phyloP scores from a whole-genome alignment of 2,113 vertebrate species.

The Micronisus gabar region DNA sequence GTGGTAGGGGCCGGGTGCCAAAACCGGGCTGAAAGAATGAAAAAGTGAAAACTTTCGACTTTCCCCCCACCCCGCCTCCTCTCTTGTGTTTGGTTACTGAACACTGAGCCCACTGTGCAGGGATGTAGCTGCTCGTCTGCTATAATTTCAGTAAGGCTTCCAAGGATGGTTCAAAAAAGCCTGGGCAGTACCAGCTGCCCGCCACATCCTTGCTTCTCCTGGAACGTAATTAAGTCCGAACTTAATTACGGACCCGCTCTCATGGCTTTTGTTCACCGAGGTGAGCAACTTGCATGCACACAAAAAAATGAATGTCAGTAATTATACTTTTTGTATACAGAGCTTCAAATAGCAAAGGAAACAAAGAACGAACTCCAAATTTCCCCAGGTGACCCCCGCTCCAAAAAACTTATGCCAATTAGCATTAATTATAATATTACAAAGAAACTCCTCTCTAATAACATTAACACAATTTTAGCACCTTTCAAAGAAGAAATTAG shows the following conservation, averaged over 20 bases:
- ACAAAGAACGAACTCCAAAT: background rate
- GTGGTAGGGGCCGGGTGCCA: background rate
- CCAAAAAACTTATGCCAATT: background rate
- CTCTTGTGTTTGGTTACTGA: background rate
- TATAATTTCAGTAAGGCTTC: background rate
- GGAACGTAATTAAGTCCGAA: background rate
- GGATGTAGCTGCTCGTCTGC: background rate
- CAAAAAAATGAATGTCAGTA: background rate
- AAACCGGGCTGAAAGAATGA: background rate
- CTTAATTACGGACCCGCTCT: fast-evolving
- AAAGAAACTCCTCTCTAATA: background rate
- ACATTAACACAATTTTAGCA: background rate
- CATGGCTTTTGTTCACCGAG: background rate
- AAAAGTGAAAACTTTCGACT: background rate
- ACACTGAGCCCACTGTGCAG: background rate
- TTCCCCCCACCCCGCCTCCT: background rate
- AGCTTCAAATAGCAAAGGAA: background rate
- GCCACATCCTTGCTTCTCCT: background rate
- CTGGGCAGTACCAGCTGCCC: background rate
- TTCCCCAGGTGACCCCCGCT: background rate
- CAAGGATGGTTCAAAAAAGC: background rate
- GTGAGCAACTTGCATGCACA: background rate
- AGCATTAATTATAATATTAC: background rate
- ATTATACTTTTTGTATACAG: background rate
- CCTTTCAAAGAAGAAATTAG: background rate